Evolutionary conservation across 2,797 vertebrate genomes (phyloP).

Genomic region (Falco cherrug): DNA sequence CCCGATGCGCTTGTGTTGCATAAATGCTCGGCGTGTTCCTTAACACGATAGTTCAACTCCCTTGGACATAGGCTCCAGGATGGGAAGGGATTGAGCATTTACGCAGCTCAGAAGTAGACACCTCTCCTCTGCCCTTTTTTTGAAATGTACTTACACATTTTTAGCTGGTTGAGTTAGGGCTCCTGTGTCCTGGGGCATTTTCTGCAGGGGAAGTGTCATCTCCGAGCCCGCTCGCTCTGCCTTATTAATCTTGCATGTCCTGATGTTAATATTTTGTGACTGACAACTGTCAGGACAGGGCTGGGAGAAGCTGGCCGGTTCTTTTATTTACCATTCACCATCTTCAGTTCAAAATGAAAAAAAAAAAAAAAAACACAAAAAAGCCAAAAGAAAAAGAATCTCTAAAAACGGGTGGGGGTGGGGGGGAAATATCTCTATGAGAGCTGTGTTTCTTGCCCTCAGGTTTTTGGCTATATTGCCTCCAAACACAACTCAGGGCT

Average conservation of each 20-base stretch:
- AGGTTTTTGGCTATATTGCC: not conserved
- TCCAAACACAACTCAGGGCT: not conserved
- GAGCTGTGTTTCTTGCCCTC: not conserved
- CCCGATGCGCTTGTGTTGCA: not conserved
- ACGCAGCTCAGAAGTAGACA: not conserved
- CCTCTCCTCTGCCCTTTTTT: not conserved
- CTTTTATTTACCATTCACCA: not conserved
- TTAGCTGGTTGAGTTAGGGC: not conserved
- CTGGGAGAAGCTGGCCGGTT: not conserved
- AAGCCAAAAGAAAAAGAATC: not conserved
- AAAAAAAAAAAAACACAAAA: no score
- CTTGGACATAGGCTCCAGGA: not conserved
- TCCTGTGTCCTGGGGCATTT: not conserved
- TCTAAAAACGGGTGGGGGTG: not conserved
- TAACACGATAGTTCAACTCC: not conserved
- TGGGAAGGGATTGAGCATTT: not conserved
- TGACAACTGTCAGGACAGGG: not conserved
- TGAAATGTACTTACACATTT: not conserved
- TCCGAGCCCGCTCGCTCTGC: not conserved
- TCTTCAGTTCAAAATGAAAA: not conserved
- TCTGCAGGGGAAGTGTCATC: not conserved
- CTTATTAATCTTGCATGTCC: not conserved
- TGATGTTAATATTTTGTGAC: not conserved
- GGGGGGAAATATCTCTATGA: not conserved
- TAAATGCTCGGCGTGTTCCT: not conserved